These are phyloP conservation scores for Caenorhabditis sinica DNA, from an alignment of 2,888 invertebrate genomes.

Conservation along the genomic window DNA sequence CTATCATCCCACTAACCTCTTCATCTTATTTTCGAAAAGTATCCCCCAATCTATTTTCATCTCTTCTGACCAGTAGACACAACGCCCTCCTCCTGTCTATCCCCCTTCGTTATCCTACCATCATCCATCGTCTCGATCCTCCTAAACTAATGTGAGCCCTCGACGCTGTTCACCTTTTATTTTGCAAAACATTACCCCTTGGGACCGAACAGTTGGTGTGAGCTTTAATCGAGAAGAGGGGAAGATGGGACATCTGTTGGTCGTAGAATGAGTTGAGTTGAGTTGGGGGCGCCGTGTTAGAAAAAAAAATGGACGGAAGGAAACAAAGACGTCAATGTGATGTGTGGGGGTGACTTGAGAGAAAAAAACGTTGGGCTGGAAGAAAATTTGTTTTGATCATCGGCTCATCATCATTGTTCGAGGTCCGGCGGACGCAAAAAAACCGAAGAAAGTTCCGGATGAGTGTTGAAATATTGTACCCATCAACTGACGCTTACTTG, in stretches of 20 bases:
- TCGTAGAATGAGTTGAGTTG: constrained; percentile 34
- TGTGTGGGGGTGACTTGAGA: constrained; percentile 49
- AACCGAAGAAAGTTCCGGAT: neutral
- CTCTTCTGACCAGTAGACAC: constrained; percentile 11
- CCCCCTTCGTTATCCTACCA: constrained; percentile 27
- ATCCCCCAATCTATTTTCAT: constrained; percentile 27
- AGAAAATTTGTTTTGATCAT: constrained; percentile 57
- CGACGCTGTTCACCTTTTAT: constrained; percentile 54
- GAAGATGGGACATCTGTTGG: constrained; percentile 54
- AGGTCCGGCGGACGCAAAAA: neutral
- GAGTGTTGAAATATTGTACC: constrained; percentile 52
- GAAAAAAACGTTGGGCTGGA: neutral
- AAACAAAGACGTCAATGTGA: constrained; percentile 52
- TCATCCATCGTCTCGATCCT: constrained; percentile 1
- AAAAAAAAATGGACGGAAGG: constrained; percentile 47
- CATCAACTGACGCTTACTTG: constrained; percentile 46
- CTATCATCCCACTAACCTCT: neutral
- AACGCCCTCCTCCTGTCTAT: neutral
- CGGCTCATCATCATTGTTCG: constrained; percentile 6
- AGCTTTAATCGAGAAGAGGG: constrained; percentile 60
- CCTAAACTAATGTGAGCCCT: constrained; percentile 8
- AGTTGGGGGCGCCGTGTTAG: neutral
- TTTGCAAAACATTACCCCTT: constrained; percentile 53
- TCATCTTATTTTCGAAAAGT: constrained; percentile 2
- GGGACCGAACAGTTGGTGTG: constrained; percentile 64